Base-by-base conservation (phyloP, 2,888 invertebrate genomes). In the Apamea monoglypha region DNA sequence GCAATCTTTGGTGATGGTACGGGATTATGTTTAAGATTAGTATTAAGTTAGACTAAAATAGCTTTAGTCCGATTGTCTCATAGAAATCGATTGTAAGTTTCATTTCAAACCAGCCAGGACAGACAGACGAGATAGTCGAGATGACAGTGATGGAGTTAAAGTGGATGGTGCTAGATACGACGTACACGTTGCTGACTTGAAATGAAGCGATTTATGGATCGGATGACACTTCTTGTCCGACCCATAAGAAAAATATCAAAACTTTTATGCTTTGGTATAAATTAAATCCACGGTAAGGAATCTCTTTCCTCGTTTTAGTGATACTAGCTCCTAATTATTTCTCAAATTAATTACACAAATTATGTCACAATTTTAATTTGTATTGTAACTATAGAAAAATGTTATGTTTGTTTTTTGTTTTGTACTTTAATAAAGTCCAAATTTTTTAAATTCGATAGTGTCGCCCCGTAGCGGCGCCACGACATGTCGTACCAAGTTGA, bases 1-100 rank as follows among this genome's bases (percentile, higher is more conserved):
- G 98, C 98, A 98, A 98, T 98, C 98, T 96, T 97, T 98, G 98
- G 98, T 98, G 97, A 97, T 97, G 98, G 97, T 97, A 96, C 96
- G 96, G 97, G 97, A 95, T 93, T 96, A 96, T 88, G 74, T 89
- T 85, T 96, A 96, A 96, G 95, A 90, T 88, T 94, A 94, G 90
- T 85, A 61, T 84, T 95, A 95, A 92, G 91, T 90, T 94, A 94
- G 92, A 88, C 80, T 92, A 91, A 92, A 89, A 75, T 94, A 94
- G 92, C 61, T 89, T 89, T 94, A 94, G 91, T 87, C 86, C 83
- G 92, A 92, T 91, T 94, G 91, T 93, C 90, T 93, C 87, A 88
- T 91, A 90, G 90, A 91, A 91, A 91, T 90, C 86, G 90, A 91
- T 90, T 93, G 90, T 92, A 91, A 92, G 94, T 94, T 96, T 96